Conservation (phyloP, 2,888 invertebrate species). For the Mayetiola destructor region DNA sequence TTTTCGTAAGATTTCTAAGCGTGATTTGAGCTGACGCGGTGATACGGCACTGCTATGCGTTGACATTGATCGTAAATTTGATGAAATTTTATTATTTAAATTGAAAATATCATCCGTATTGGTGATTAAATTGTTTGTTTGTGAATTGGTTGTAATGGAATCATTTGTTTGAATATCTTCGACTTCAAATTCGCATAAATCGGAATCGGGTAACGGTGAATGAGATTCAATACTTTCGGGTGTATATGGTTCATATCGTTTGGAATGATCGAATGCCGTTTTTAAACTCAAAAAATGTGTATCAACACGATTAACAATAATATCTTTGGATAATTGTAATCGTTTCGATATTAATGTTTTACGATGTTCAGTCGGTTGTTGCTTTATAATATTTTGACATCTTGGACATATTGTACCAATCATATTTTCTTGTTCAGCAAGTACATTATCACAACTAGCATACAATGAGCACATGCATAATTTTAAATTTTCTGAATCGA, state of each 20-base stretch:
- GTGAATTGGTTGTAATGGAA: conserved; percentile 14
- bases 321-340: conserved; percentile 28
- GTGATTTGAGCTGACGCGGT: conserved; percentile 46
- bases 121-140: conserved; percentile 19
- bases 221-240: conserved; percentile 70
- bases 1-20: conserved; percentile 35
- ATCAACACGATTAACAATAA: conserved; percentile 43
- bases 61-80: conserved; percentile 20
- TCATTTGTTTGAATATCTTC: conserved; percentile 16
- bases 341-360: conserved; percentile 30
- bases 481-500: conserved; percentile 37
- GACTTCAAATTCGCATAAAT: conserved; percentile 29
- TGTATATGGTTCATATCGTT: conserved; percentile 56
- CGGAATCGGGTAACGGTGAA: conserved; percentile 43
- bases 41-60: conserved; percentile 40
- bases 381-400: conserved; percentile 29
- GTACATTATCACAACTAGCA: conserved; percentile 16
- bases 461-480: conserved; percentile 27
- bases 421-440: conserved; percentile 14
- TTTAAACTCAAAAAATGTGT: conserved; percentile 34
- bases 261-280: conserved; percentile 19
- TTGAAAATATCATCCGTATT: not conserved
- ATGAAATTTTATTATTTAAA: not conserved
- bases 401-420: conserved; percentile 25
- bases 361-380: conserved; percentile 26